Evolutionary conservation across 2,113 vertebrate genomes (phyloP).

Genomic region (human (Homo sapiens)): DNA sequence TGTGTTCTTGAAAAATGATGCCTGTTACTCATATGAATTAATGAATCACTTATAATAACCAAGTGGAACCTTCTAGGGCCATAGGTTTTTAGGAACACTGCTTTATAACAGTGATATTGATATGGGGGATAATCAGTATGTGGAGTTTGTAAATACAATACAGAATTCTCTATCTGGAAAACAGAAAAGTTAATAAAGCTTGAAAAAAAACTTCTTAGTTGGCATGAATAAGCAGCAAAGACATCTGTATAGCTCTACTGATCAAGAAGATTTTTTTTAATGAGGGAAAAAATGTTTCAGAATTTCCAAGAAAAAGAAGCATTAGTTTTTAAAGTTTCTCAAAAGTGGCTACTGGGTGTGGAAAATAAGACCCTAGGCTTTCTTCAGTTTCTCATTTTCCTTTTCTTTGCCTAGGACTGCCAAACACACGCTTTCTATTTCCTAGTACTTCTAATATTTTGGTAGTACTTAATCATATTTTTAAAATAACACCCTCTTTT

Average conservation of each 20-base stretch:
- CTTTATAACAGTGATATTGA: not conserved
- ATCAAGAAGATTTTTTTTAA: conserved; percentile 9
- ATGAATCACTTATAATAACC: not conserved
- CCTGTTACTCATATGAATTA: not conserved
- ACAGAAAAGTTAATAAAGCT: conserved; percentile 6
- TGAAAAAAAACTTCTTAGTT: not conserved
- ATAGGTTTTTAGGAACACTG: not conserved
- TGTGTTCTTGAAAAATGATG: not conserved
- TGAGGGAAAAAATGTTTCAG: not conserved
- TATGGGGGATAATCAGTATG: not conserved
- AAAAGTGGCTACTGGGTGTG: not conserved
- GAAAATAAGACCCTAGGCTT: not conserved
- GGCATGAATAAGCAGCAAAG: not conserved
- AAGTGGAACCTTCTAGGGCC: not conserved
- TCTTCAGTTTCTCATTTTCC: not conserved
- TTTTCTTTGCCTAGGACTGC: not conserved
- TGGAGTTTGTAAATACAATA: not conserved
- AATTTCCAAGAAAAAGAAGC: conserved; percentile 20
- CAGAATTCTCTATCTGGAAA: not conserved
- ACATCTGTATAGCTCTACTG: not conserved
- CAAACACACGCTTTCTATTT: not conserved
- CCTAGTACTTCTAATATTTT: conserved; percentile 8
- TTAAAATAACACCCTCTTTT: not conserved
- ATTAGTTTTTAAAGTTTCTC: not conserved
- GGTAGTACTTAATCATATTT: conserved; percentile 2